Evolutionary conservation across 2,113 vertebrate species (phyloP).

Genomic region (Gallinago undulata): DNA sequence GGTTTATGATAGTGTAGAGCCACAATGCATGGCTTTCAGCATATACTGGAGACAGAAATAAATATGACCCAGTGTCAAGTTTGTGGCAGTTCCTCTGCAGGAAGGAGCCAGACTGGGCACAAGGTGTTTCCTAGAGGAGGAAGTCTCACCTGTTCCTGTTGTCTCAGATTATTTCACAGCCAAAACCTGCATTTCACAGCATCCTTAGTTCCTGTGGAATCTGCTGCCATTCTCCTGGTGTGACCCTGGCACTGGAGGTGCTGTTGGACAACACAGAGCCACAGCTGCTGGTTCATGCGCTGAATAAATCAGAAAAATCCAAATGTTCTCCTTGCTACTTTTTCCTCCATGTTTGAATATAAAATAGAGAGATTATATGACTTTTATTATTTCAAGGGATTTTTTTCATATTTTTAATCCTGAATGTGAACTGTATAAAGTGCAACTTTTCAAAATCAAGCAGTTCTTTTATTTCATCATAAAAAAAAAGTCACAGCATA

Average conservation of each 20-base stretch:
- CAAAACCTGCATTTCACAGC: background rate
- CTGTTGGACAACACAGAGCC: background rate
- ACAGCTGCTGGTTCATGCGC: background rate
- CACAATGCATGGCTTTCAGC: background rate
- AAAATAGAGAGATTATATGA: background rate
- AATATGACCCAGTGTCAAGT: background rate
- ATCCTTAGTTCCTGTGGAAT: background rate
- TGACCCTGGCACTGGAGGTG: background rate
- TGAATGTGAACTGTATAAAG: background rate
- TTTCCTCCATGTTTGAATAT: background rate
- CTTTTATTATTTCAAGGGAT: background rate
- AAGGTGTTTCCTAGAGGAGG: background rate
- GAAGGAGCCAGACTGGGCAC: background rate
- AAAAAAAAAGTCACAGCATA: background rate
- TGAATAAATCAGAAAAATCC: background rate
- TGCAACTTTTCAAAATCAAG: background rate
- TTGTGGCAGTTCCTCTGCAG: background rate
- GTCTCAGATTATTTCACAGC: background rate
- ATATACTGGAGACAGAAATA: background rate
- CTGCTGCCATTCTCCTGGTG: background rate
- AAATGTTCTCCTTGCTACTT: background rate
- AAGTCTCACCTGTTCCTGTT: background rate
- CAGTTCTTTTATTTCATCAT: background rate
- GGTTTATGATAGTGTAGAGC: background rate
- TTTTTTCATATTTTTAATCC: background rate